Evolutionary conservation across 2,113 vertebrate genomes (phyloP), one percentile per base, ranked within the genome.

Genomic region (Hemiprocne comata): DNA sequence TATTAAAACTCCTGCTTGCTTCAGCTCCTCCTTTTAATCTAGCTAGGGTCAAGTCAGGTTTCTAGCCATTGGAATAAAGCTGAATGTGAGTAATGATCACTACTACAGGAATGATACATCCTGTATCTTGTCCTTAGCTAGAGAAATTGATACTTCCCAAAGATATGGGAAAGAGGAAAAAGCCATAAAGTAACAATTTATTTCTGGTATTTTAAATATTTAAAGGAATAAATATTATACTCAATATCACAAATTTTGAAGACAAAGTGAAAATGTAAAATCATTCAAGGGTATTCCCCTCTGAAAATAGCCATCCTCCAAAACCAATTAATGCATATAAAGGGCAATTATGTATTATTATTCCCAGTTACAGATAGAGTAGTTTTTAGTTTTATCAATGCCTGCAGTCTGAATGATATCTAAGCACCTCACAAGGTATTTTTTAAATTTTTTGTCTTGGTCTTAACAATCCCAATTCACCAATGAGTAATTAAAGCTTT

Each of bases 1-100:
- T 95, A 86, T 60, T 90, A 80, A 81, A 72, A 46, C 79, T 64
- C 38, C 33, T 50, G 11, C 84, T 88, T 53, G 34, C 15, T 86
- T 90, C 72, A 96, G 65, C 48, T 82, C 33, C 58, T 85, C 65
- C 57, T 74, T 89, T 83, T 91, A 62, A 74, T 60, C 94, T 85
- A 93, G 72, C 25, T 57, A 24, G 48, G 92, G 74, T 79, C 73
- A 90, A 92, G 48, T 77, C 77, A 92, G 55, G 61, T 87, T 78
- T 85, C 74, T 54, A 69, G 61, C 54, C 48, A n/a, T 3, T 69
- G 64, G 64, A 91, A 81, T 80, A 48, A 81, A 93, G 48, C 4
- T 90, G 48, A 80, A 64, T 36, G 20, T 53, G 31, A 85, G 50
- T 69, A 88, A 71, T 5, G 44, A 80, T 80, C 2, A 1, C 19